phyloP scores from a whole-genome alignment of 2,797 vertebrate species.

The Dendrocincla tyrannina region DNA sequence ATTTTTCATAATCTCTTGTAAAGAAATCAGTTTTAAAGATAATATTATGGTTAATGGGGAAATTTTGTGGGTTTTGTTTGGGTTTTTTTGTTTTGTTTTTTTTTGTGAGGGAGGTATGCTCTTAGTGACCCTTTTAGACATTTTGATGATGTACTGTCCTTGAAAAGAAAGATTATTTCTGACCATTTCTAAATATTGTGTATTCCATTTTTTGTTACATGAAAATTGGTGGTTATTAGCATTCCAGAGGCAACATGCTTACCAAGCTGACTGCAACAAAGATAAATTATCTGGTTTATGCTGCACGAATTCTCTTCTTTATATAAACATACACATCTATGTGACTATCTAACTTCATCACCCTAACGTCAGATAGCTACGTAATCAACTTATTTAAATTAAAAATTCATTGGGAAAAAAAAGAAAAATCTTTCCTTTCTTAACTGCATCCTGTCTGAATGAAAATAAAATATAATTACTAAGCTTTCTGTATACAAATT shows the following conservation, averaged over 20 bases:
- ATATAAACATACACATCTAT: not conserved
- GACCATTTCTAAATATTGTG: not conserved
- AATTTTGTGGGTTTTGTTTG: too few relatives aligned
- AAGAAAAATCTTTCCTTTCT: not conserved
- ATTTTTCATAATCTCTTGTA: not conserved
- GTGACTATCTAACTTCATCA: not conserved
- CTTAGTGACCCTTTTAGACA: not conserved
- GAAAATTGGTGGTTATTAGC: not conserved
- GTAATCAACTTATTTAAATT: conserved; percentile 13
- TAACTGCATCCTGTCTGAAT: not conserved
- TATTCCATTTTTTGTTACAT: not conserved
- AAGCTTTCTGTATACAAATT: not conserved
- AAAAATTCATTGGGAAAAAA: not conserved
- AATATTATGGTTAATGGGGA: not conserved
- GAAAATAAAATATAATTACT: not conserved
- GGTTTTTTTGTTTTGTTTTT: too few relatives aligned
- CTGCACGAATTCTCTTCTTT: not conserved
- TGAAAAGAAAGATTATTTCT: not conserved
- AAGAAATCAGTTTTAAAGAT: not conserved
- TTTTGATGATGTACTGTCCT: not conserved
- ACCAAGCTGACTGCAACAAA: not conserved
- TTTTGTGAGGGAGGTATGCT: not conserved
- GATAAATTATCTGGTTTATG: not conserved
- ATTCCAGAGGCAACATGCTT: not conserved
- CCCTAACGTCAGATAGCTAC: not conserved